phyloP scores from a whole-genome alignment of 2,113 vertebrate species.

The Ceyx margarethae region DNA sequence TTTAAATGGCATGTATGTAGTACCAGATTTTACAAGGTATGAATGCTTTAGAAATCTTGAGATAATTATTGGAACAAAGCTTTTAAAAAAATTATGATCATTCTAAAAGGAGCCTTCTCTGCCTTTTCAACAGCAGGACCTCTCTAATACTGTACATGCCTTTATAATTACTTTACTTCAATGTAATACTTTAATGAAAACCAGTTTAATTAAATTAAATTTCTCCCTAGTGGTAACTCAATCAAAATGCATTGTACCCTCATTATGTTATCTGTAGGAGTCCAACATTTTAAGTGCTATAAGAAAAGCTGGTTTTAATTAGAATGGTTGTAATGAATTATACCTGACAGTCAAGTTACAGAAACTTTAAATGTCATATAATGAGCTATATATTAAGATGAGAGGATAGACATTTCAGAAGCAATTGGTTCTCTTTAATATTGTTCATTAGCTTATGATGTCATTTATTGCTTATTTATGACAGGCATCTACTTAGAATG shows the following conservation, averaged over 20 bases:
- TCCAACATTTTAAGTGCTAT: slow-evolving; percentile 65
- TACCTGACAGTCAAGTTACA: slow-evolving; percentile 67
- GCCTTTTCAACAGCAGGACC: slow-evolving; percentile 61
- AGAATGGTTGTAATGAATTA: slow-evolving; percentile 65
- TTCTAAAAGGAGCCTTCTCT: slow-evolving; percentile 30
- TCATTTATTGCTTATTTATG: slow-evolving; percentile 65
- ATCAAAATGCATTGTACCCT: slow-evolving; percentile 79
- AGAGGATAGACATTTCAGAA: slow-evolving; percentile 49
- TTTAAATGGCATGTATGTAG: background rate
- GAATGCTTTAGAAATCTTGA: slow-evolving; percentile 14
- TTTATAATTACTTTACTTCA: slow-evolving; percentile 78
- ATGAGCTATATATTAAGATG: slow-evolving; percentile 59
- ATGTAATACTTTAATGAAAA: slow-evolving; percentile 80
- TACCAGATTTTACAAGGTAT: background rate
- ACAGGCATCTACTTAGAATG: slow-evolving; percentile 15
- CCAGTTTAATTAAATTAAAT: slow-evolving; percentile 82
- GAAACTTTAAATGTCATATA: slow-evolving; percentile 62
- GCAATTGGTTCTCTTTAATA: slow-evolving; percentile 63
- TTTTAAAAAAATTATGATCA: slow-evolving; percentile 20
- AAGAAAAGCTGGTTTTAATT: slow-evolving; percentile 72
- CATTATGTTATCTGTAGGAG: slow-evolving; percentile 80
- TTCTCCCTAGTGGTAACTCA: slow-evolving; percentile 78
- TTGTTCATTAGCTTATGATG: slow-evolving; percentile 47
- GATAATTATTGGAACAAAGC: slow-evolving; percentile 4
- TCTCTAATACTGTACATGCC: slow-evolving; percentile 63